Conservation (phyloP, 2,888 invertebrate genomes). For the Himalopsyche kuldschensis region DNA sequence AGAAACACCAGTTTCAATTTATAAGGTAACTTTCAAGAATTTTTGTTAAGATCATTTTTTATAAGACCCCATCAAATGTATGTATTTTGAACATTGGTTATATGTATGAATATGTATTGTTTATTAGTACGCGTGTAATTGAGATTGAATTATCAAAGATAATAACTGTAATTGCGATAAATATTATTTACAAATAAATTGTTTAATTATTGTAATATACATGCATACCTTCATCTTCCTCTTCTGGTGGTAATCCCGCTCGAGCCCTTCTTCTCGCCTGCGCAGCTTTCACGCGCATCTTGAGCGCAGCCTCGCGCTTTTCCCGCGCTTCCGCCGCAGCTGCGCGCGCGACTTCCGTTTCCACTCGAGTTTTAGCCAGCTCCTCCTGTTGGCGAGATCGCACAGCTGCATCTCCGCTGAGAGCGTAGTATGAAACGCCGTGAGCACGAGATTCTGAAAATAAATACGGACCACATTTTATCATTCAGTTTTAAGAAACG, state of each 20-base stretch:
- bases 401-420: constrained; percentile 82
- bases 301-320: constrained; percentile 67
- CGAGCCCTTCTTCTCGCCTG: constrained; percentile 72
- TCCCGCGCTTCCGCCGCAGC: constrained; percentile 63
- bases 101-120: no score
- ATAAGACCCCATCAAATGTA: no score
- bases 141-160: no score
- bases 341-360: constrained; percentile 70
- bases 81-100: background rate
- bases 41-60: no score
- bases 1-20: no score
- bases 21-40: no score
- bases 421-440: constrained; percentile 90
- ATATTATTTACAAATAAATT: no score
- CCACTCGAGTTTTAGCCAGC: constrained; percentile 68
- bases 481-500: background rate
- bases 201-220: no score
- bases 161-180: no score
- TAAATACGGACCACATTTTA: constrained; percentile 20
- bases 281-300: constrained; percentile 72
- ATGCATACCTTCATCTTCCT: background rate
- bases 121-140: no score
- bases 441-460: constrained; percentile 82
- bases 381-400: constrained; percentile 80
- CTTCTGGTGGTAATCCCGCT: constrained; percentile 71